phyloP scores from a whole-genome alignment of 2,113 vertebrate species.

The Podocnemis expansa region DNA sequence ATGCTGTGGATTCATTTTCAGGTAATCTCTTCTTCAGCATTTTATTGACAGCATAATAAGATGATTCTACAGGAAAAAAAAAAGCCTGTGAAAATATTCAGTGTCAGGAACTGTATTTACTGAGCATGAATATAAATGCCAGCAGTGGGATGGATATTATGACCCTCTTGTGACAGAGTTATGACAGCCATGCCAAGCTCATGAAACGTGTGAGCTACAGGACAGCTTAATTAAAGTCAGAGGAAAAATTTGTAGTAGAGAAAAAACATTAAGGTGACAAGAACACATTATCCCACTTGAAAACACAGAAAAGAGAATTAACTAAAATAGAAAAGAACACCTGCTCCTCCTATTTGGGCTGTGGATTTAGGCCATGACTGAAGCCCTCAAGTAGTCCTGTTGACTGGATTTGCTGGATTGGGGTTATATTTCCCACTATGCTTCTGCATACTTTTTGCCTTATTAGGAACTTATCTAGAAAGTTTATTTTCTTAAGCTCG shows the following conservation, averaged over 20 bases:
- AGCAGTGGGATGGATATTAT: conserved; percentile 30
- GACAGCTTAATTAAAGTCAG: conserved; percentile 64
- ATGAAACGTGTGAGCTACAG: conserved; percentile 25
- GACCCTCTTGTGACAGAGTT: conserved; percentile 28
- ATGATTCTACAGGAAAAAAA: conserved; percentile 4
- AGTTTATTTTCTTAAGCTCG: not conserved
- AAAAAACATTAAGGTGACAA: not conserved
- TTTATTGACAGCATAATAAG: not conserved
- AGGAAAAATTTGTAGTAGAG: not conserved
- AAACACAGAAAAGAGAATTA: not conserved
- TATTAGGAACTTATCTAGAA: not conserved
- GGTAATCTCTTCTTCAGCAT: not conserved
- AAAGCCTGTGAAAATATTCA: not conserved
- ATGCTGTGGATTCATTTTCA: not conserved
- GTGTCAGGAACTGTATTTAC: conserved; percentile 41
- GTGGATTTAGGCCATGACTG: not conserved
- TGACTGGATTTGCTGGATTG: not conserved
- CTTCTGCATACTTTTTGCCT: not conserved
- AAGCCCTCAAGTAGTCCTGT: not conserved
- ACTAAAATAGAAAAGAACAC: not conserved
- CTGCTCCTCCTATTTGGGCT: not conserved
- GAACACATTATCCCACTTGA: not conserved
- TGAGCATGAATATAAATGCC: conserved; percentile 51
- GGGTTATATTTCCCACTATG: not conserved
- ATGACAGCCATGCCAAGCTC: conserved; percentile 30